Evolutionary conservation across 2,888 invertebrate genomes (phyloP).

Genomic region (Synergus laeviventris): DNA sequence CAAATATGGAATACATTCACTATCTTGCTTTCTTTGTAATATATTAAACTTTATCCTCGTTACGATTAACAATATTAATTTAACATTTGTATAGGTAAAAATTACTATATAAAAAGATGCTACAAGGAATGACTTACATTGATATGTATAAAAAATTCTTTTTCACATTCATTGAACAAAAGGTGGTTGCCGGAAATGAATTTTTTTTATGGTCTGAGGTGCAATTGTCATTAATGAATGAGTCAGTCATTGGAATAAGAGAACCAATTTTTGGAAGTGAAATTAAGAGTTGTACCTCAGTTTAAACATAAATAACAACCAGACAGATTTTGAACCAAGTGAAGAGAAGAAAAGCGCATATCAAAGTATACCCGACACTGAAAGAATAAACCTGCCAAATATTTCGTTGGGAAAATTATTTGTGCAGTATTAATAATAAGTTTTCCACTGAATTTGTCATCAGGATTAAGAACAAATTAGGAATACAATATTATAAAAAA

Average conservation of each 20-base stretch:
- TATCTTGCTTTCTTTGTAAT: slow-evolving; percentile 24
- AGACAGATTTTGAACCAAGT: neutral
- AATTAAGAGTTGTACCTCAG: neutral
- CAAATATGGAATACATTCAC: slow-evolving; percentile 41
- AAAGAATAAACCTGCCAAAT: neutral
- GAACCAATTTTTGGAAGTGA: neutral
- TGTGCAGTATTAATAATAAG: neutral
- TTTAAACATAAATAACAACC: neutral
- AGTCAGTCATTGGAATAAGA: neutral
- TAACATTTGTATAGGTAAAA: slow-evolving; percentile 35
- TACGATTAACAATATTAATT: slow-evolving; percentile 37
- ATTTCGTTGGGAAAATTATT: neutral
- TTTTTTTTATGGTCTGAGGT: neutral
- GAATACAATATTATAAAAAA: neutral
- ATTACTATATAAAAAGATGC: slow-evolving; percentile 34
- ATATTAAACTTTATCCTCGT: slow-evolving; percentile 21
- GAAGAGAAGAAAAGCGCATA: neutral
- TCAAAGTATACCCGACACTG: neutral
- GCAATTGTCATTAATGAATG: neutral
- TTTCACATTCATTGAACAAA: slow-evolving; percentile 6
- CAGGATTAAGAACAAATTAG: neutral
- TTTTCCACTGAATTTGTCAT: neutral
- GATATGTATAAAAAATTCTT: slow-evolving; percentile 37
- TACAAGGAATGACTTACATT: slow-evolving; percentile 23
- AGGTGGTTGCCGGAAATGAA: neutral